Conservation (phyloP, 1,140 invertebrate species). For the Wasmannia auropunctata region DNA sequence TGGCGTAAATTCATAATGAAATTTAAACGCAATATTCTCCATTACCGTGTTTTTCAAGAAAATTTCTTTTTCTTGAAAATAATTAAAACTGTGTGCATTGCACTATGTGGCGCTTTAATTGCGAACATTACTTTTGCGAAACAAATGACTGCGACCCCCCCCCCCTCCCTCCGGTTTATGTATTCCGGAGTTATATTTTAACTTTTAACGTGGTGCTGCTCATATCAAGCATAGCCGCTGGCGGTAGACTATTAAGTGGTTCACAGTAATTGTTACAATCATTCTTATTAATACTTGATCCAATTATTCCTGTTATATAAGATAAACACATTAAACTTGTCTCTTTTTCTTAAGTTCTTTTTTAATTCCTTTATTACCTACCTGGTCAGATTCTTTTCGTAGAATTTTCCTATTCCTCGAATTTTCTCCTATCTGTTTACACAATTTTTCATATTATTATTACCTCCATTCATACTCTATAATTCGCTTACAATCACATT, state of each 20-base stretch:
- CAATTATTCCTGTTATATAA: conserved; percentile 75
- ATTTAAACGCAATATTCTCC: conserved; percentile 25
- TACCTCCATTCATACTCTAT: not conserved
- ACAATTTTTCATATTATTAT: not conserved
- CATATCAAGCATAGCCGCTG: conserved; percentile 10
- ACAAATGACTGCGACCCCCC: not conserved
- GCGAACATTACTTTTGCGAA: conserved; percentile 13
- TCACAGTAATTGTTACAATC: conserved; percentile 71
- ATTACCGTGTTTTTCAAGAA: not conserved
- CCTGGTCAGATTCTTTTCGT: not conserved
- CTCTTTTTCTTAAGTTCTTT: conserved; percentile 32
- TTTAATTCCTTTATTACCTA: conserved; percentile 4
- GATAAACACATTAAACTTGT: conserved; percentile 75
- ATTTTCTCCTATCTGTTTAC: not conserved
- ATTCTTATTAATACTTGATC: conserved; percentile 73
- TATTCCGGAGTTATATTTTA: conserved; percentile 21
- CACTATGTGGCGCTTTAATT: conserved; percentile 27
- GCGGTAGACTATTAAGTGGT: not conserved
- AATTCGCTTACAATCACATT: conserved; percentile 8
- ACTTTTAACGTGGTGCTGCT: conserved; percentile 9
- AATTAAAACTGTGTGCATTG: conserved; percentile 23
- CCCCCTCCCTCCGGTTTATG: no score
- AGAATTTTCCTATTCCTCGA: conserved; percentile 1
- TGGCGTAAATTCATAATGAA: conserved; percentile 15
- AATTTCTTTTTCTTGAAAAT: conserved; percentile 32